Percentiles rank a stretch among this genome's conserved stretches.
These are phyloP conservation scores for Drosophila birchii DNA, from an alignment of 2,888 invertebrate species.

Conservation along the genomic window DNA sequence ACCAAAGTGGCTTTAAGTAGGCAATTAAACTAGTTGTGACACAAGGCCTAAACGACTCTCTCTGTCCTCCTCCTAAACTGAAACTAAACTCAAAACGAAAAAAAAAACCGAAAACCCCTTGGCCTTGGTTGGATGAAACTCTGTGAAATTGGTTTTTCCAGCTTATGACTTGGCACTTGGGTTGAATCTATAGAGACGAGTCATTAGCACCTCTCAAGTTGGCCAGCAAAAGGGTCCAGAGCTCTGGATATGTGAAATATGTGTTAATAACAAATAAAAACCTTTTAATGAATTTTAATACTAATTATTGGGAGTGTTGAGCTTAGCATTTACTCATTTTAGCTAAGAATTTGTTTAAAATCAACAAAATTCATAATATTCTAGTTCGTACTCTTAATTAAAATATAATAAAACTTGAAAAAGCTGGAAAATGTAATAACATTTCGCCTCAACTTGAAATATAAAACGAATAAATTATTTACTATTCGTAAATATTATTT, in stretches of 20 bases:
- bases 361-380: no score
- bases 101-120: neutral
- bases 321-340: no score
- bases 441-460: no score
- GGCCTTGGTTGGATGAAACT: neutral
- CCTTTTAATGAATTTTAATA: no score
- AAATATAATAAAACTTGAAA: no score
- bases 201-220: neutral
- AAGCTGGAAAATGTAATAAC: no score
- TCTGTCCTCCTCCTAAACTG: neutral
- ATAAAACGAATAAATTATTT: no score
- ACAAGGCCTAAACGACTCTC: neutral
- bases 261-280: neutral
- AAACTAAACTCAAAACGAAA: neutral
- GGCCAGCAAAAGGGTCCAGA: neutral
- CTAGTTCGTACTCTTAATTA: no score
- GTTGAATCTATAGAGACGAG: neutral
- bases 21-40: slow-evolving; percentile 6
- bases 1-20: neutral
- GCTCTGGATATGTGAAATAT: no score
- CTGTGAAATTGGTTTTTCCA: neutral
- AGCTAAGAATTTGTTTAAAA: no score
- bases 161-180: neutral
- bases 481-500: neutral
- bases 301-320: no score